Base-by-base conservation (phyloP, 2,888 invertebrate genomes). In the Drosophila pseudotalamancana region DNA sequence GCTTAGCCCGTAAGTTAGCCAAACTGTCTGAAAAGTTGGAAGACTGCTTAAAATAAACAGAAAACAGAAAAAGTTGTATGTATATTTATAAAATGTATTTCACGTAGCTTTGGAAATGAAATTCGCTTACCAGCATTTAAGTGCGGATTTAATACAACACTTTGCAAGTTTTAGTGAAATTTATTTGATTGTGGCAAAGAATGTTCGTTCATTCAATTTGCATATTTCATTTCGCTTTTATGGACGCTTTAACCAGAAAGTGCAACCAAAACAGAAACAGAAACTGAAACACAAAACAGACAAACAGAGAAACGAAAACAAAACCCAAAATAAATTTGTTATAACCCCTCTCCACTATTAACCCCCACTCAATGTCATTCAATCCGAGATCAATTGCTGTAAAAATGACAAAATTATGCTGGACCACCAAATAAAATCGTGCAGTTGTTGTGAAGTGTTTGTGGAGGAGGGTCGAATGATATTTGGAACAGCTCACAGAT, bases 331-430 rank as follows among this genome's bases (percentile, higher is more conserved):
- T 66, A 64, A 69, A 63, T 60, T 65, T 68, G 32, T 21, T 45
- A 35, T 35, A 29, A 19, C 21, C 1, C 6, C 37, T 34, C 34
- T 29, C 14, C 14, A 11, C 40, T 9, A 8, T 25, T 25, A 40
- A 25, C 1, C n/a, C 11, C 59, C 46, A 21, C 61, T 57, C 68
- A 57, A 18, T 68, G 83, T 67, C 83, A 84, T 79, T 77, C 85
- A 85, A 82, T 82, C 75, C 77, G 70, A 85, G 85, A 82, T 82
- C 82, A 82, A 82, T 82, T 85, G 82, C 82, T 82, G 85, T 79
- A 85, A 85, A 84, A 82, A 82, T 79, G 82, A 69, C 79, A 82
- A 85, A 82, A 85, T 82, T 85, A 82, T 82, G 75, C 82, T 72
- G 56, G 48, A 25, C 35, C 56, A 49, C 25, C 19, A 34, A 55